Percentiles rank a stretch among this genome's conserved stretches.
Conservation (phyloP, 2,888 invertebrate species). For the Agrotis clavis region DNA sequence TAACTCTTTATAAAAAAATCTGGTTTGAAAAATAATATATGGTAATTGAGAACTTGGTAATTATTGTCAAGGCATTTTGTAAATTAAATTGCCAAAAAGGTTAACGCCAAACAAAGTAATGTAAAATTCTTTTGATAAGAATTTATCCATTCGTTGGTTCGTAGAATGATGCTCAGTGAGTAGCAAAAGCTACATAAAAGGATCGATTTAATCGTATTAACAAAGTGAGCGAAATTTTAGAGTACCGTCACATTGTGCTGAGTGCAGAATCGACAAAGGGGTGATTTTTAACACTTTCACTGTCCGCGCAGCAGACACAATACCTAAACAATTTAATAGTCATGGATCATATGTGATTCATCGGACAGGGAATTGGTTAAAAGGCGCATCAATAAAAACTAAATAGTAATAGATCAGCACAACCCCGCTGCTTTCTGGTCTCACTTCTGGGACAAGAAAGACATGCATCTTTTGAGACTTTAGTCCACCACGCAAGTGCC, state of each 20-base stretch:
- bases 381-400: neutral
- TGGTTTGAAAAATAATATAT: too few species aligned
- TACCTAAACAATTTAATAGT: too few species aligned
- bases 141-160: constrained; percentile 37
- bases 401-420: neutral
- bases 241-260: neutral
- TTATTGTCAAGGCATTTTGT: neutral
- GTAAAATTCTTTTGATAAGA: constrained; percentile 11
- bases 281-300: too few species aligned
- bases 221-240: constrained; percentile 8
- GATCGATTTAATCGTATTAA: constrained; percentile 36
- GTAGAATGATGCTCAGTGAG: constrained; percentile 29
- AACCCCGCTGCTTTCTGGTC: too few species aligned
- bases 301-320: too few species aligned
- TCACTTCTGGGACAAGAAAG: too few species aligned
- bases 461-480: too few species aligned
- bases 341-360: too few species aligned
- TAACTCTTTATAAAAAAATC: too few species aligned
- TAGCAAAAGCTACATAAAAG: constrained; percentile 38
- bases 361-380: too few species aligned
- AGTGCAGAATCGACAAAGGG: neutral
- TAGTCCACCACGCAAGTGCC: too few species aligned
- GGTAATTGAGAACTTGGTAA: too few species aligned
- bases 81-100: neutral
- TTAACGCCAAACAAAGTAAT: constrained; percentile 22